A percentile compares a stretch with the other conserved stretches of the same genome.
These are phyloP conservation scores for Alfaro cultratus DNA, from an alignment of 2,797 vertebrate species.

Conservation along the genomic window DNA sequence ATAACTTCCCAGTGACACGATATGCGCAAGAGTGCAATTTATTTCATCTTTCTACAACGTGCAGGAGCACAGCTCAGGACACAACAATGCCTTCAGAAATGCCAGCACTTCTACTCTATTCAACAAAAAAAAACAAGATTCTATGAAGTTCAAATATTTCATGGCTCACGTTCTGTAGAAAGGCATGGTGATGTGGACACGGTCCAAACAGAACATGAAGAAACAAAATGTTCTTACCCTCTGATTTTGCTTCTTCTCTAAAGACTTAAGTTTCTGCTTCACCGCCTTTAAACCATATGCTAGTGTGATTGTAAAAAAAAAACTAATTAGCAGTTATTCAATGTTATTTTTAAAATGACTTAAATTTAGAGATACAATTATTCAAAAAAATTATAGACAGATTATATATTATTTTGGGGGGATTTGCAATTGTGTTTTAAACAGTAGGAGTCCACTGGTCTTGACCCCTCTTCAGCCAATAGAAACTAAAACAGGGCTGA, in stretches of 20 bases:
- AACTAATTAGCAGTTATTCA: background rate
- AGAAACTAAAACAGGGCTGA: no score
- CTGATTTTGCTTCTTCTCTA: background rate
- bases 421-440: no score
- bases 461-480: no score
- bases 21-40: background rate
- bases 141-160: background rate
- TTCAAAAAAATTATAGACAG: background rate
- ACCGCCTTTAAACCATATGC: background rate
- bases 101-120: slow-evolving; percentile 2
- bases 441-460: no score
- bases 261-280: background rate
- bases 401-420: background rate
- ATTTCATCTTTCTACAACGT: background rate
- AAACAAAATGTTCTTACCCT: background rate
- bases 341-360: background rate
- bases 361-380: background rate
- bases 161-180: background rate
- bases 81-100: background rate
- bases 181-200: background rate
- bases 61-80: background rate
- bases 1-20: background rate
- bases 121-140: slow-evolving; percentile 3
- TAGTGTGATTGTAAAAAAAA: background rate
- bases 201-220: background rate